Evolutionary conservation across 2,797 vertebrate species (phyloP).

Genomic region (Etheostoma perlongum): DNA sequence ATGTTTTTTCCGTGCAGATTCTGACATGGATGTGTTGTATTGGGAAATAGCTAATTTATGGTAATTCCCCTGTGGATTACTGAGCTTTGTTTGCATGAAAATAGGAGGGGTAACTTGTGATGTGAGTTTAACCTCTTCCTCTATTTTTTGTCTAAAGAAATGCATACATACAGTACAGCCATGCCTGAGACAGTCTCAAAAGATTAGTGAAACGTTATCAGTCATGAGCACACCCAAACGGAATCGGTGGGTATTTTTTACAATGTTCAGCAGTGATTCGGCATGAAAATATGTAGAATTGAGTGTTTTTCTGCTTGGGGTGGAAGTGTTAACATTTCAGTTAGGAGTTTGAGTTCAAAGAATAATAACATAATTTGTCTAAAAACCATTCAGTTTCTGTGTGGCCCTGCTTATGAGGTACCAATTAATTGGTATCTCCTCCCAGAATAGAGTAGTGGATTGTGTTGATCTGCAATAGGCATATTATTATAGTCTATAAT

Average conservation of each 20-base stretch:
- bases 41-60: constrained; percentile 51
- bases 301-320: too few relatives aligned
- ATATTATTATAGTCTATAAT: constrained; percentile 16
- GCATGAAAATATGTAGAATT: too few relatives aligned
- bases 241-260: too few relatives aligned
- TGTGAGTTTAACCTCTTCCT: constrained; percentile 1
- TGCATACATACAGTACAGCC: constrained; percentile 4
- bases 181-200: constrained; percentile 8
- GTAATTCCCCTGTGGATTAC: constrained; percentile 51
- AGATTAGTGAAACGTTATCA: constrained; percentile 34
- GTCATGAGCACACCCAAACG: constrained; percentile 1
- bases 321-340: too few relatives aligned
- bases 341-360: too few relatives aligned
- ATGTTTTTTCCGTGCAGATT: constrained; percentile 16
- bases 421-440: constrained; percentile 47
- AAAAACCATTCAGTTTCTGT: too few relatives aligned
- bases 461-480: constrained; percentile 2
- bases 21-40: constrained; percentile 10
- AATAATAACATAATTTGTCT: too few relatives aligned
- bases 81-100: constrained; percentile 51
- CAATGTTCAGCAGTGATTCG: too few relatives aligned
- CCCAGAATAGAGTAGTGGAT: constrained; percentile 14
- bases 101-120: constrained; percentile 30
- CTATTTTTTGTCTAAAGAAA: neutral
- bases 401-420: neutral